phyloP scores from a whole-genome alignment of 2,888 invertebrate genomes.

The Cactoblastis cactorum region DNA sequence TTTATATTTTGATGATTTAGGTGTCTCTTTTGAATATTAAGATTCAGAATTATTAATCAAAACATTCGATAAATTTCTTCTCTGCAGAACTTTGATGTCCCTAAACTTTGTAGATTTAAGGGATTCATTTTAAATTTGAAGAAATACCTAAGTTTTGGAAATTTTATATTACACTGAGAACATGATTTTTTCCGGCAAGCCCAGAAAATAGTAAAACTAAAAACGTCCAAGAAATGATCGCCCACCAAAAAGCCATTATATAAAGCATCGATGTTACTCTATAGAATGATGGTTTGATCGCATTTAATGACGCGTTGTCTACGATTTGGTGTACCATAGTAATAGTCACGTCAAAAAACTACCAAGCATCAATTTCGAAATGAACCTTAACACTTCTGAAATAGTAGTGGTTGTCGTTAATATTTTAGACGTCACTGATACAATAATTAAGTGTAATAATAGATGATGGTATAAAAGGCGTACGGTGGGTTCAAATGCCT shows the following conservation, averaged over 20 bases:
- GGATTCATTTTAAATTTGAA: no score
- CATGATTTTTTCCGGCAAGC: not conserved
- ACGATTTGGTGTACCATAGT: constrained; percentile 56
- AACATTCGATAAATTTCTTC: no score
- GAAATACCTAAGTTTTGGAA: no score
- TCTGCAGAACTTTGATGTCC: no score
- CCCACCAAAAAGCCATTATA: constrained; percentile 41
- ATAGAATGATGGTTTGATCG: constrained; percentile 45
- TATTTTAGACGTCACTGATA: constrained; percentile 18
- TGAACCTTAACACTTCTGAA: not conserved
- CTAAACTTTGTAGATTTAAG: no score
- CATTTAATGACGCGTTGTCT: constrained; percentile 44
- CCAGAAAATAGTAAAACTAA: constrained; percentile 16
- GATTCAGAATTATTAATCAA: no score
- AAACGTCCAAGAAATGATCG: constrained; percentile 31
- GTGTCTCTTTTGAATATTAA: no score
- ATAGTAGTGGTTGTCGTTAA: not conserved
- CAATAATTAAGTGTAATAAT: constrained; percentile 62
- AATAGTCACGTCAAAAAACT: constrained; percentile 26
- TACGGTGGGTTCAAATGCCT: constrained; percentile 27
- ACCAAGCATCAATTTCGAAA: not conserved
- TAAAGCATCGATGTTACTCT: constrained; percentile 47
- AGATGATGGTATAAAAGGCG: constrained; percentile 42
- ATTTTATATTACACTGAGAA: no score
- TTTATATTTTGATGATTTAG: no score